Conservation (phyloP, 2,888 invertebrate species). For the Amphipyra berbera region DNA sequence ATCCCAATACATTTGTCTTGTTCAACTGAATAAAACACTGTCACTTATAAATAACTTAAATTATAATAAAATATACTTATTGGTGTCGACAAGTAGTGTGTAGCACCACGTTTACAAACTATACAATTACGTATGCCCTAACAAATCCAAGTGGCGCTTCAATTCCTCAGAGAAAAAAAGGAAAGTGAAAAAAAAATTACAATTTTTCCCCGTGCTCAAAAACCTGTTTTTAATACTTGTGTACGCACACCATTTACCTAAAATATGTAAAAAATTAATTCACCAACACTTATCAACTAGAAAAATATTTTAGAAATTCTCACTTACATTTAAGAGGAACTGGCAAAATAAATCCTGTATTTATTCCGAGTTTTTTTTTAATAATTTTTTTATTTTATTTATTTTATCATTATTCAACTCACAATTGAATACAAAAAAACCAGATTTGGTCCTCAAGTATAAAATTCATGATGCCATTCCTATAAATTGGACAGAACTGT, state of each 20-base stretch:
- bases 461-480: slow-evolving; percentile 88
- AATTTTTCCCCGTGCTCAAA: slow-evolving; percentile 58
- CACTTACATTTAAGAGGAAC: slow-evolving; percentile 90
- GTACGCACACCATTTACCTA: slow-evolving; percentile 76
- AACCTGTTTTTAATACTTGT: slow-evolving; percentile 77
- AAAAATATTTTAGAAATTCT: slow-evolving; percentile 89
- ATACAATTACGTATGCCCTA: slow-evolving; percentile 74
- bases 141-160: slow-evolving; percentile 73
- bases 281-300: slow-evolving; percentile 87
- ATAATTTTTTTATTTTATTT: slow-evolving; percentile 31
- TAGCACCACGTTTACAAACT: slow-evolving; percentile 85
- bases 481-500: slow-evolving; percentile 84
- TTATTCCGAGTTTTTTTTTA: slow-evolving; percentile 61
- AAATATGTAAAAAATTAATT: slow-evolving; percentile 83
- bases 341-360: slow-evolving; percentile 89
- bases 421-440: slow-evolving; percentile 79
- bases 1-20: slow-evolving; percentile 69
- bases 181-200: slow-evolving; percentile 56
- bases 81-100: slow-evolving; percentile 79
- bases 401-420: slow-evolving; percentile 63
- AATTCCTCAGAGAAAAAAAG: slow-evolving; percentile 65
- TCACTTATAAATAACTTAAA: slow-evolving; percentile 82
- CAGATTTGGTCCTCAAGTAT: slow-evolving; percentile 84
- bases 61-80: slow-evolving; percentile 77
- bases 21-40: slow-evolving; percentile 70